Evolutionary conservation across 2,797 vertebrate species (phyloP), one percentile per base, ranked within the genome.

Genomic region (Macropodus opercularis): DNA sequence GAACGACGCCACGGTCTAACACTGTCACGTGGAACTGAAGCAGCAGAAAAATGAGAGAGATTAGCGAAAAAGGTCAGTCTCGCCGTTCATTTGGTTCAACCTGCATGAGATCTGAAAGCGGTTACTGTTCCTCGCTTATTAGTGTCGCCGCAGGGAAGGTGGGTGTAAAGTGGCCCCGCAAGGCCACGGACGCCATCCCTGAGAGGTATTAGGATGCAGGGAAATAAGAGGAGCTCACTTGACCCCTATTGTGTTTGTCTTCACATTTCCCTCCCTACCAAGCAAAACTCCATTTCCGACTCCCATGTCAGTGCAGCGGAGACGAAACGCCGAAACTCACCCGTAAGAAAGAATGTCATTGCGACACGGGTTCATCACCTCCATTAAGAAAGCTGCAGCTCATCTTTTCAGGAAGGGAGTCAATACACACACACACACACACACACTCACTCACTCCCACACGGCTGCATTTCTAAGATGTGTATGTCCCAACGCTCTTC

Each of bases 341-440:
- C 41, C 63, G 4, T 21, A 60, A n/a, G 54, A 68, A 41, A 42
- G 61, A 71, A 61, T 79, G 75, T 72, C 85, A 85, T 23, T 39
- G 63, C 53, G 19, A 35, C 18, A 10, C 5, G 53, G 68, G 82
- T 83, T 85, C 86, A 69, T 86, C 81, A 75, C 85, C 85, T 79
- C 76, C 51, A 80, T 84, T 76, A 69, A 72, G 61, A 71, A 72
- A 53, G 67, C 65, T 18, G 63, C 55, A 24, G 44, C 76, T 75
- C 74, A 51, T 73, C 75, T 43, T 73, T 59, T 75, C 72, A 68
- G 70, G 51, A 56, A 69, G 24, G 22, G 46, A 69, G 59, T 35
- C 47, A 39, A 38, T 44, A 57, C 66, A 62, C 59, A 61, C 52
- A 62, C 43, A 44, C 56, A n/a, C n/a, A n/a, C n/a, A n/a, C n/a